Evolutionary conservation across 2,888 invertebrate species (phyloP).

Genomic region (Plutella xylostella): DNA sequence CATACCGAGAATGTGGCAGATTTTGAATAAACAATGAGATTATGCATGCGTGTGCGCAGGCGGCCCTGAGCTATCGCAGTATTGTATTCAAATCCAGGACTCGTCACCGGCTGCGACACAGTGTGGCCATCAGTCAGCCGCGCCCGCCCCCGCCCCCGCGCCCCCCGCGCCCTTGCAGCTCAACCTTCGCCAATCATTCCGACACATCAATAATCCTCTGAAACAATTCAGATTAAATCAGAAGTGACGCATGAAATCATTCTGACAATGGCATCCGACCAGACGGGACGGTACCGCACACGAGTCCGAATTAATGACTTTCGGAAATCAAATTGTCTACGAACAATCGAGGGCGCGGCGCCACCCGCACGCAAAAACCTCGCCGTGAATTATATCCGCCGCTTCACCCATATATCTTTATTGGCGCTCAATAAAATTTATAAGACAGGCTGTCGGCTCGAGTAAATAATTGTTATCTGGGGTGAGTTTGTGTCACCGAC

Average conservation of each 20-base stretch:
- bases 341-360: conserved; percentile 17
- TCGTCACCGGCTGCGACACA: conserved; percentile 37
- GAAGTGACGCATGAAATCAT: conserved; percentile 7
- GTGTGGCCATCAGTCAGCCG: conserved; percentile 41
- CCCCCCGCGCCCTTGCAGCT: conserved; percentile 1
- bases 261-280: conserved; percentile 4
- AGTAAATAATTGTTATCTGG: conserved; percentile 14
- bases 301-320: conserved; percentile 12
- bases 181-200: not conserved
- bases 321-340: conserved; percentile 10
- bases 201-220: no score
- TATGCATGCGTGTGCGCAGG: conserved; percentile 56
- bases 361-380: conserved; percentile 6
- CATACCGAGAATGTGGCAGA: conserved; percentile 43
- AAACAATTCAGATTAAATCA: no score
- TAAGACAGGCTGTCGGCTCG: conserved; percentile 12
- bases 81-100: conserved; percentile 63
- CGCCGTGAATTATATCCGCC: conserved; percentile 9
- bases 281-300: not conserved
- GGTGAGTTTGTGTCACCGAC: conserved; percentile 12
- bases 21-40: conserved; percentile 49
- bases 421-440: conserved; percentile 14
- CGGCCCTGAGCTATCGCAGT: conserved; percentile 59
- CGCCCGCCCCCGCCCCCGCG: conserved; percentile 31
- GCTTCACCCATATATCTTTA: conserved; percentile 14